Conservation (phyloP, 2,888 invertebrate species). For the Chromoteleia sp. region DNA sequence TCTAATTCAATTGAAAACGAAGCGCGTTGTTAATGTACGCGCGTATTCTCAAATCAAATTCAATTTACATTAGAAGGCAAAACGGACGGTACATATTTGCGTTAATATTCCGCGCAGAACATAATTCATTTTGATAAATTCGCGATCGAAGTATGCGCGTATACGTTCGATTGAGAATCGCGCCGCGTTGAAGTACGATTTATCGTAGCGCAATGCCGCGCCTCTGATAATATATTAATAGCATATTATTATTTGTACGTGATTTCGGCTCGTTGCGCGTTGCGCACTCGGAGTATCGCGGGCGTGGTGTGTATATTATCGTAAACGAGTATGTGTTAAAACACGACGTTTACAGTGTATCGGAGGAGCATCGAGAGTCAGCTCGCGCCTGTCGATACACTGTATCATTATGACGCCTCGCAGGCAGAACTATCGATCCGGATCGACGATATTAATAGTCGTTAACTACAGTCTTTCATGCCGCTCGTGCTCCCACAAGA, state of each 20-base stretch:
- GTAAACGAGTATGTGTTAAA: conserved; percentile 74
- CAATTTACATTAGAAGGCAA: conserved; percentile 37
- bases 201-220: conserved; percentile 58
- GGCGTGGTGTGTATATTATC: conserved; percentile 73
- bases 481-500: conserved; percentile 69
- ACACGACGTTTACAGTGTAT: conserved; percentile 69
- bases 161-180: conserved; percentile 27
- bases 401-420: conserved; percentile 83
- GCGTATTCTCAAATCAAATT: conserved; percentile 20
- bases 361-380: conserved; percentile 74
- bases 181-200: conserved; percentile 56
- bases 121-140: conserved; percentile 45
- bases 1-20: no score
- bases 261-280: conserved; percentile 64
- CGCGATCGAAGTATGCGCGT: conserved; percentile 30
- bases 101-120: conserved; percentile 30
- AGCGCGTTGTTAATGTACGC: no score
- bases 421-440: conserved; percentile 80
- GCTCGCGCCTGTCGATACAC: conserved; percentile 73
- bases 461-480: conserved; percentile 81
- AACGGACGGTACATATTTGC: conserved; percentile 20
- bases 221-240: conserved; percentile 75
- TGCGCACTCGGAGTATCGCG: conserved; percentile 59
- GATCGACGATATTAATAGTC: conserved; percentile 84
- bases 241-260: conserved; percentile 78